These are phyloP conservation scores for Drosophila fuyamai DNA, from an alignment of 1,140 invertebrate genomes.

Conservation along the genomic window DNA sequence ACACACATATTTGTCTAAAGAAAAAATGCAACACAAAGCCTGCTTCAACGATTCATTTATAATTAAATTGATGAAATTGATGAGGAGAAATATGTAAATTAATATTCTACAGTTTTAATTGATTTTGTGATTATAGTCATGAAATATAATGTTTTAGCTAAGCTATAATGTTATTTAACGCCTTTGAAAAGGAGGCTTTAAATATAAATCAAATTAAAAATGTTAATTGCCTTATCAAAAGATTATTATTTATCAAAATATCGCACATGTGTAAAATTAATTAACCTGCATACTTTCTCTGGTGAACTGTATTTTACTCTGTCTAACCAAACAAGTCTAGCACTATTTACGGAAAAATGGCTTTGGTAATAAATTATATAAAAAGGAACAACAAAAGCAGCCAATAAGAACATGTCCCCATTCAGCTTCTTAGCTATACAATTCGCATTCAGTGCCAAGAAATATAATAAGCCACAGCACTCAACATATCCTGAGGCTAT, in stretches of 20 bases:
- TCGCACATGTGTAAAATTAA: no score
- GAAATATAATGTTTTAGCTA: background rate
- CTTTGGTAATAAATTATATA: background rate
- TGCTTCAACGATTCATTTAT: background rate
- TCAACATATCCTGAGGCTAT: conserved; percentile 34
- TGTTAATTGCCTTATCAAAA: background rate
- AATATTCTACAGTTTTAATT: background rate
- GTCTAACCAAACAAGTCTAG: background rate
- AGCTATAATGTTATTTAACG: background rate
- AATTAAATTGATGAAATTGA: background rate
- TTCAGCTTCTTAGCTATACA: conserved; percentile 13
- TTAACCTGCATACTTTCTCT: no score
- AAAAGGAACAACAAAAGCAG: conserved; percentile 12
- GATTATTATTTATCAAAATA: background rate
- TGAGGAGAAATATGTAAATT: conserved; percentile 3
- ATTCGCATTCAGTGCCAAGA: conserved; percentile 26
- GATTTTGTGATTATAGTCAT: background rate
- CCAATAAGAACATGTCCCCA: background rate
- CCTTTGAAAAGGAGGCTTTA: background rate
- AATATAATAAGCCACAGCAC: conserved; percentile 38
- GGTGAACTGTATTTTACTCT: background rate
- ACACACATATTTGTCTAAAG: background rate
- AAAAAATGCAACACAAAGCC: background rate
- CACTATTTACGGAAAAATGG: conserved; percentile 4
- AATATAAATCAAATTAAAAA: background rate